Evolutionary conservation across 2,113 vertebrate genomes (phyloP), one percentile per base, ranked within the genome.

Genomic region (Lates calcarifer): DNA sequence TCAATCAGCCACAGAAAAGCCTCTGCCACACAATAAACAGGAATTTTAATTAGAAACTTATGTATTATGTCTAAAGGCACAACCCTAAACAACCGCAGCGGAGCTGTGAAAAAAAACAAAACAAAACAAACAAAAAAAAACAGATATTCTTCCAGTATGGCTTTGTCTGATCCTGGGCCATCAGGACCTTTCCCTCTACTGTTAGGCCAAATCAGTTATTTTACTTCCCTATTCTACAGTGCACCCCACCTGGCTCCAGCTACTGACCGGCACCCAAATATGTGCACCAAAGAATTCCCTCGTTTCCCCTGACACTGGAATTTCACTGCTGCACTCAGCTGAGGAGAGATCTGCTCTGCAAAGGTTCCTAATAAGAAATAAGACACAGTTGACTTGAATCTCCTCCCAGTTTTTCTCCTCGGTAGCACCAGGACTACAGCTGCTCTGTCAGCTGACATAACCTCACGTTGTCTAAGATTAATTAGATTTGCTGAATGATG

Each of bases 41-140:
- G 60, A 58, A 76, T 86, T 83, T 91, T 92, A 89, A 93, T 91
- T 84, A 67, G 79, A 84, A 91, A 78, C 86, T 79, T 77, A 83
- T 94, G 91, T 75, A 66, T 84, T 47, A 17, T 63, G 71, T 79
- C 83, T 86, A 24, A 61, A 63, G 37, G 43, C 68, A 14, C 49
- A 70, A 68, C 67, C 33, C 22, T 41, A 35, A 78, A 77, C 10
- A 22, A 55, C 60, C 5, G 24, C 61, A 83, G 68, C 12, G 69
- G 58, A 77, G 49, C 57, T 45, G 65, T 45, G 28, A 28, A 39
- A 49, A 41, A 58, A 76, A 66, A 53, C 13, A 65, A 76, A 66
- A 53, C 13, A 65, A 76, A 66, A 53, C 13, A 65, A n/a, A n/a
- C n/a, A n/a, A 28, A 39, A 49, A 41, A 58, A 76, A 66, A 53